Evolutionary conservation across 2,888 invertebrate species (phyloP).

Genomic region (Monoplex corrugatus): DNA sequence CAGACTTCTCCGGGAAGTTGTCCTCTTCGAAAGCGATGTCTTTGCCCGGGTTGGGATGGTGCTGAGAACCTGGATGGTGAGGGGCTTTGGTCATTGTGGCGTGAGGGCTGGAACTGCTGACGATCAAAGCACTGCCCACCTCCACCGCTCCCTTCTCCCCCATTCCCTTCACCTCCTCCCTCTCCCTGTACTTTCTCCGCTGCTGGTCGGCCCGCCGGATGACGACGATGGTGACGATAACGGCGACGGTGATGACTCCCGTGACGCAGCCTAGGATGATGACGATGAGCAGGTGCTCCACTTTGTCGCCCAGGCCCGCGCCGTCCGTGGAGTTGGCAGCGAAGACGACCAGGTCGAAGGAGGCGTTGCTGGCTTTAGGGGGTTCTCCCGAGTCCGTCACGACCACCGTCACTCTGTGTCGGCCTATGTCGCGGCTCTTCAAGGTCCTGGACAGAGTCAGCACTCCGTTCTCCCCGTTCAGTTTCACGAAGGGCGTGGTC

Average conservation of each 20-base stretch:
- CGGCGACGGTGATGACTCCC: conserved; percentile 60
- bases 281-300: conserved; percentile 60
- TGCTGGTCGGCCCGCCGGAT: conserved; percentile 59
- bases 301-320: conserved; percentile 54
- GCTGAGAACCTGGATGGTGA: conserved; percentile 30
- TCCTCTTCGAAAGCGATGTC: conserved; percentile 51
- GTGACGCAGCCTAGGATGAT: conserved; percentile 61
- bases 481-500: conserved; percentile 44
- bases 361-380: conserved; percentile 54
- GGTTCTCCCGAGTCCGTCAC: conserved; percentile 57
- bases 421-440: conserved; percentile 55
- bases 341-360: conserved; percentile 58
- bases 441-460: conserved; percentile 55
- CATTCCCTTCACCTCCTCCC: background rate
- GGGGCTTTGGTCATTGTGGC: conserved; percentile 50
- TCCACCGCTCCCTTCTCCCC: conserved; percentile 48
- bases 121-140: conserved; percentile 54
- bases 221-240: conserved; percentile 61
- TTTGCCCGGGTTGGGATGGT: conserved; percentile 17
- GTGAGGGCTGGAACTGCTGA: conserved; percentile 52
- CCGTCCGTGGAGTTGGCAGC: conserved; percentile 56
- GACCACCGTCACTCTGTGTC: conserved; percentile 57
- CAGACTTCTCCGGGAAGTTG: conserved; percentile 54
- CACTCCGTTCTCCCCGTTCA: conserved; percentile 56
- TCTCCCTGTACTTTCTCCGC: conserved; percentile 53